phyloP scores from a whole-genome alignment of 2,797 vertebrate genomes.

The Cirrhinus molitorella region DNA sequence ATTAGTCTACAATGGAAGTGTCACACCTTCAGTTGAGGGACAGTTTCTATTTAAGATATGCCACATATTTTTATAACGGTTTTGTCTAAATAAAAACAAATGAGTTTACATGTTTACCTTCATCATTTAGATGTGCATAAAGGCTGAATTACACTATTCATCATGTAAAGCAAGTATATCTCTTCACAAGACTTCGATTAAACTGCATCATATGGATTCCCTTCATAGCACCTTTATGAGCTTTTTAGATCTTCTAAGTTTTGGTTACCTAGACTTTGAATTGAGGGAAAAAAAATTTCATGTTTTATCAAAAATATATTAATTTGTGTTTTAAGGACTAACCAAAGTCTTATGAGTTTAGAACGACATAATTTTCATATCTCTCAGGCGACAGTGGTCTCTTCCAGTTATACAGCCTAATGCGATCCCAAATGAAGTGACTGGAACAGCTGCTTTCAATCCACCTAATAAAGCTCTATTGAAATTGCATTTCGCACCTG shows the following conservation, averaged over 20 bases:
- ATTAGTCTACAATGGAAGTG: not conserved
- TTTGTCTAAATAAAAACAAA: not conserved
- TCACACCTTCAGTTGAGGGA: not conserved
- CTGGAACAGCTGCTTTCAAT: conserved; percentile 34
- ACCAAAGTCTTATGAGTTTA: not conserved
- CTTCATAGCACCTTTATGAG: not conserved
- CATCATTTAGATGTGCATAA: no score
- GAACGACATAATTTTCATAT: not conserved
- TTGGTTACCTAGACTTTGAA: not conserved
- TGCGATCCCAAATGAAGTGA: not conserved
- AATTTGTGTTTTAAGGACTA: not conserved
- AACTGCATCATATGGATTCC: no score
- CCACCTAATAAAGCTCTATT: not conserved
- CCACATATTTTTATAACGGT: not conserved
- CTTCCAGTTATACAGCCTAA: conserved; percentile 1
- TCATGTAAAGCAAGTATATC: no score
- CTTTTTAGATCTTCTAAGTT: not conserved
- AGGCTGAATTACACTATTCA: no score
- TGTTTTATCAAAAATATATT: not conserved
- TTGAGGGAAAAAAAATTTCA: not conserved
- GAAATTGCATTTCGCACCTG: conserved; percentile 24
- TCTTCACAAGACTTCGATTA: no score
- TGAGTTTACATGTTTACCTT: no score
- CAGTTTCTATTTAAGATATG: not conserved
- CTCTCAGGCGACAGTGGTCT: not conserved